Conservation (phyloP, 2,113 vertebrate species). For the Takifugu bimaculatus region DNA sequence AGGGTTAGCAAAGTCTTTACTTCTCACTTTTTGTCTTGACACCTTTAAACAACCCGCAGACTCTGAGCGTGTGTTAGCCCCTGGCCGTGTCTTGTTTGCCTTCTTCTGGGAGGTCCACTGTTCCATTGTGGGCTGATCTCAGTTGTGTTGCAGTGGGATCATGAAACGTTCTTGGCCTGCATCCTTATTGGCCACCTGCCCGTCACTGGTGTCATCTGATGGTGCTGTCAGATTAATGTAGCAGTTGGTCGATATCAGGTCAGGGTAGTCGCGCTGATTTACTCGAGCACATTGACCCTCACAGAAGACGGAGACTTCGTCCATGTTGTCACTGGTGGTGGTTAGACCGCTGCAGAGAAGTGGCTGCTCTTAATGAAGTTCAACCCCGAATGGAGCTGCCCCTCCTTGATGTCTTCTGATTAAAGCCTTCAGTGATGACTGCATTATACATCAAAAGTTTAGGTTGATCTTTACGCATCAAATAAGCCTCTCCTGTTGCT, state of each 20-base stretch:
- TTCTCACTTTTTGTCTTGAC: not conserved
- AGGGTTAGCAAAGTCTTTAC: not conserved
- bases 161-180: not conserved
- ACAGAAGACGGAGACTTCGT: not conserved
- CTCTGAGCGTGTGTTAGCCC: not conserved
- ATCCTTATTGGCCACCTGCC: not conserved
- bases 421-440: constrained; percentile 2
- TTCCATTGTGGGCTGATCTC: not conserved
- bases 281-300: constrained; percentile 5
- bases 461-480: not conserved
- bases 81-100: not conserved
- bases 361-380: not conserved
- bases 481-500: not conserved
- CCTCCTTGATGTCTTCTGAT: constrained; percentile 1
- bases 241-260: constrained; percentile 1
- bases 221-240: not conserved
- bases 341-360: not conserved
- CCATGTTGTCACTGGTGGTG: not conserved
- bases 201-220: not conserved
- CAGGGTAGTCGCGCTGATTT: not conserved
- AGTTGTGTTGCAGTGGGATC: not conserved
- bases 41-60: not conserved
- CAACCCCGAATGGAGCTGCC: not conserved
- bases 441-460: constrained; percentile 1
- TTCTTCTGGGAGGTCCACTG: not conserved